Conservation (phyloP, 2,113 vertebrate species). For the Indicator indicator region DNA sequence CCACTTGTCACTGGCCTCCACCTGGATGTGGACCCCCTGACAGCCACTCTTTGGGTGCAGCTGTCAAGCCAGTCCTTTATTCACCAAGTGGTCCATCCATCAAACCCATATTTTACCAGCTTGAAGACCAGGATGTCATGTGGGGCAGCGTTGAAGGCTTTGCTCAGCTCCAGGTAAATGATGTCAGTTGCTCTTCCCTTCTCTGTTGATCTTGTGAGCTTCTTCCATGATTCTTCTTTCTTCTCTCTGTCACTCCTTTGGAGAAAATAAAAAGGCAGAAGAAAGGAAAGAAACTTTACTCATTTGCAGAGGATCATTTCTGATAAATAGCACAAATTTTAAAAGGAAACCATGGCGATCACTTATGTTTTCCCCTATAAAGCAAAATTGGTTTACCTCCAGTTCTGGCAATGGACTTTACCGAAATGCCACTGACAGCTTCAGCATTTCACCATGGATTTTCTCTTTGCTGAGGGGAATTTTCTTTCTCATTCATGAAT, state of each 20-base stretch:
- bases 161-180: too few relatives aligned
- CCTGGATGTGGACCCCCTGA: too few relatives aligned
- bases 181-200: too few relatives aligned
- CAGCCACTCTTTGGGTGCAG: too few relatives aligned
- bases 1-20: too few relatives aligned
- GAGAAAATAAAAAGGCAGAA: background rate
- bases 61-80: too few relatives aligned
- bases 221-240: background rate
- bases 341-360: background rate
- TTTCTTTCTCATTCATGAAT: slow-evolving; percentile 31
- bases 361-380: background rate
- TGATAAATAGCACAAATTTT: background rate
- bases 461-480: background rate
- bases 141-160: too few relatives aligned
- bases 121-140: too few relatives aligned
- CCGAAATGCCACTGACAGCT: background rate
- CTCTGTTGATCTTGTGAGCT: background rate
- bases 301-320: background rate
- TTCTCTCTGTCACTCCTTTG: background rate
- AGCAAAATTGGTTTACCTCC: background rate
- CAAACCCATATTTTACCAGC: too few relatives aligned
- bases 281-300: background rate
- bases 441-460: background rate
- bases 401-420: background rate
- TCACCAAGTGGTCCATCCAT: too few relatives aligned